A percentile compares a stretch with the other conserved stretches of the same genome.
These are phyloP conservation scores for Bradypodion ventrale DNA, from an alignment of 2,797 vertebrate genomes.

Conservation along the genomic window DNA sequence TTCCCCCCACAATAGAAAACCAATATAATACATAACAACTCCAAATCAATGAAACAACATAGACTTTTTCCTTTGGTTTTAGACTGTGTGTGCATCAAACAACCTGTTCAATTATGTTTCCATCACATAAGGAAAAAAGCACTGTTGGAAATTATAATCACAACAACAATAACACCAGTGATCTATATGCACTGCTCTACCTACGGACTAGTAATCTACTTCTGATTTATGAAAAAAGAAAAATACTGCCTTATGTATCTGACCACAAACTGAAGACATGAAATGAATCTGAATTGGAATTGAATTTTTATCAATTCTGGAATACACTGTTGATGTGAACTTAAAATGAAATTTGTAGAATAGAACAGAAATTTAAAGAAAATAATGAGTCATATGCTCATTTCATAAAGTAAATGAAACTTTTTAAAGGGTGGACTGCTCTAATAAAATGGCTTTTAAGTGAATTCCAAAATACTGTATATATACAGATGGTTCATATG, in stretches of 20 bases:
- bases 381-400: not conserved
- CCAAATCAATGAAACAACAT: not conserved
- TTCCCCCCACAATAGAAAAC: slow-evolving; percentile 13
- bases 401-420: not conserved
- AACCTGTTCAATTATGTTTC: not conserved
- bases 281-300: not conserved
- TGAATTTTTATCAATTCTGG: not conserved
- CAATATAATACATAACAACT: not conserved
- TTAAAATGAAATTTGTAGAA: not conserved
- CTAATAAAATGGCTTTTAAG: not conserved
- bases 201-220: not conserved
- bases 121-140: not conserved
- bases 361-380: not conserved
- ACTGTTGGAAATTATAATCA: not conserved
- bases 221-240: not conserved
- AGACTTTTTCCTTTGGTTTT: not conserved
- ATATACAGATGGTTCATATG: not conserved
- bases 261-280: not conserved
- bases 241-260: not conserved
- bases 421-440: not conserved
- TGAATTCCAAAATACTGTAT: not conserved
- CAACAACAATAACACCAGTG: not conserved
- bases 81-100: not conserved
- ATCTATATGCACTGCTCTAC: not conserved
- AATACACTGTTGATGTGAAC: not conserved